These are phyloP conservation scores for Dicranocentrus wangi DNA, from an alignment of 2,888 invertebrate genomes.

Conservation along the genomic window DNA sequence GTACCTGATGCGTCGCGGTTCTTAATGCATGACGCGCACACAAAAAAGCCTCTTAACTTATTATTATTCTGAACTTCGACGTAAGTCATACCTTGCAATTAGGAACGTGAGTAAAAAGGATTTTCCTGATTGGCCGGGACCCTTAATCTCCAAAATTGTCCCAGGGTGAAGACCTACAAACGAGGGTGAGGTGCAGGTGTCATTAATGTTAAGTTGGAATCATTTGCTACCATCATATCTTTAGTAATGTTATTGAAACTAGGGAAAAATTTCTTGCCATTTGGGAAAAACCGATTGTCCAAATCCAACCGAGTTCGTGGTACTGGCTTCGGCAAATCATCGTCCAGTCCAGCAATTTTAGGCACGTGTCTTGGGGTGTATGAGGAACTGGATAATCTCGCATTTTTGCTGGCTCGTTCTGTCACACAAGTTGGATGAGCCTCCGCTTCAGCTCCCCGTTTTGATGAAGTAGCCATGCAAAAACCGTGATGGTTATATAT, in stretches of 20 bases:
- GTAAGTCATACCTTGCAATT: constrained; percentile 70
- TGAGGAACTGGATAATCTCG: constrained; percentile 6
- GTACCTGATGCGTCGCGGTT: too few species aligned
- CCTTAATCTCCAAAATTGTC: constrained; percentile 65
- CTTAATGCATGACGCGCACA: not conserved
- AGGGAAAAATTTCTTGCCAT: too few species aligned
- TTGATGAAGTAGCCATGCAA: not conserved
- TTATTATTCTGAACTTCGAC: too few species aligned
- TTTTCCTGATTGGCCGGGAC: constrained; percentile 66
- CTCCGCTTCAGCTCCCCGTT: not conserved
- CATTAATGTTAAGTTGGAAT: not conserved
- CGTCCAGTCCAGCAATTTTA: constrained; percentile 46
- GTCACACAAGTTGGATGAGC: not conserved
- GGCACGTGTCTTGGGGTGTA: not conserved
- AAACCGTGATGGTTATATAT: not conserved
- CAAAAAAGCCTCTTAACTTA: not conserved
- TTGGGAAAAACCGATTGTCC: constrained; percentile 64
- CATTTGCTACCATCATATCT: not conserved
- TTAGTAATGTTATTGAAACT: too few species aligned
- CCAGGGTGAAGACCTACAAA: constrained; percentile 67
- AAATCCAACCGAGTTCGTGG: constrained; percentile 45
- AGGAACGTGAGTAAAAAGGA: constrained; percentile 68
- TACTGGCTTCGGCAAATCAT: constrained; percentile 24
- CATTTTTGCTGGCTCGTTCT: constrained; percentile 5
- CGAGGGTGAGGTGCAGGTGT: too few species aligned